Conservation (phyloP, 2,888 invertebrate genomes). For the Salpingus planirostris region DNA sequence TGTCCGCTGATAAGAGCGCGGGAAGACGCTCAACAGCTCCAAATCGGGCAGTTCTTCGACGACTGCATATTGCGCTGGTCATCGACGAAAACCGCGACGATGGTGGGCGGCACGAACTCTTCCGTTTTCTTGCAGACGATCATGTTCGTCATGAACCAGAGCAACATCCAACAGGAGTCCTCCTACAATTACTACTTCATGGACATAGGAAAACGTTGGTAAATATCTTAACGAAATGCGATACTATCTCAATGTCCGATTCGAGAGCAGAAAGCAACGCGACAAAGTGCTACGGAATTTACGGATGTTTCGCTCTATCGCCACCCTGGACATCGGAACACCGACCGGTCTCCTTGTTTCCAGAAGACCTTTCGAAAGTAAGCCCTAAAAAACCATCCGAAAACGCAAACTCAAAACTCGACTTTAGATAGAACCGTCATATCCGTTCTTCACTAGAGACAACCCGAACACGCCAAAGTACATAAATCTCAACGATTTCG, state of each 20-base stretch:
- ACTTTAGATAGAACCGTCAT: slow-evolving; percentile 51
- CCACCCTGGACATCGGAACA: slow-evolving; percentile 71
- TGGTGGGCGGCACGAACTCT: slow-evolving; percentile 26
- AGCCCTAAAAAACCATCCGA: slow-evolving; percentile 1
- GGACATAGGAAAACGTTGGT: slow-evolving; percentile 38
- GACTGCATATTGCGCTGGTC: no score
- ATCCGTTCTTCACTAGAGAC: slow-evolving; percentile 50
- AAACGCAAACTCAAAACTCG: slow-evolving; percentile 1
- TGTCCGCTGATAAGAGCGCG: slow-evolving; percentile 22
- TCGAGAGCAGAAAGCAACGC: slow-evolving; percentile 30
- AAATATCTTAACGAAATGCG: slow-evolving; percentile 3
- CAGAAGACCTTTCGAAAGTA: slow-evolving; percentile 58
- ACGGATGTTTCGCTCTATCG: slow-evolving; percentile 72
- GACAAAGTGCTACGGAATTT: slow-evolving; percentile 63
- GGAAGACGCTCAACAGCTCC: slow-evolving; percentile 16
- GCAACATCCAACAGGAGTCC: slow-evolving; percentile 26
- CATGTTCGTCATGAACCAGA: slow-evolving; percentile 34
- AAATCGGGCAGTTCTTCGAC: no score
- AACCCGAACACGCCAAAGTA: slow-evolving; percentile 47
- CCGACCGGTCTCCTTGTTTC: slow-evolving; percentile 72
- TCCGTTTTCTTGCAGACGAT: slow-evolving; percentile 32
- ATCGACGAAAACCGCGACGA: background rate
- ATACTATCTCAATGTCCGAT: slow-evolving; percentile 2
- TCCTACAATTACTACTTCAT: slow-evolving; percentile 39
- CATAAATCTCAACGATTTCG: slow-evolving; percentile 57